Evolutionary conservation across 1,140 invertebrate genomes (phyloP), one percentile per base, ranked within the genome.

Genomic region (Caenorhabditis brenneri): DNA sequence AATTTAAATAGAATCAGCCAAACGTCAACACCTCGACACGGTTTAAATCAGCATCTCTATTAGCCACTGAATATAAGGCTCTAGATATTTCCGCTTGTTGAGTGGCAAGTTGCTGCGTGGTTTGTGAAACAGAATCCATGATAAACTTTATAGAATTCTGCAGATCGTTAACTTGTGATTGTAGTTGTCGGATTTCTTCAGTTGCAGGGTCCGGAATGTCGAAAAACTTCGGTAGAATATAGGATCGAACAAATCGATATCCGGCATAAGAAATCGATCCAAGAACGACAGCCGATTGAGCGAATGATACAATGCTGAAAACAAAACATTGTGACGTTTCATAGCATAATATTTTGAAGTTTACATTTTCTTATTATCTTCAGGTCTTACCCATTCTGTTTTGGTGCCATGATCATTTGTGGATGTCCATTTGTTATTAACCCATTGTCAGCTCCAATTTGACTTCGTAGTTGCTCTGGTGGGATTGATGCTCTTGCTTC

Each of bases 131-230:
- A 42, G 81, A 84, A 60, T 85, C 84, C 84, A 85, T 85, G 22
- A 85, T 80, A 39, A 85, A 85, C 33, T 85, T 85, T 9, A 85
- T 81, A 1, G 84, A 85, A 51, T 85, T 85, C 48, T 85, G 84
- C 7, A 85, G 80, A 24, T 85, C 84, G 19, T 65, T 78, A 16
- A 85, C 80, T 81, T 85, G 84, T 15, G 31, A 12, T 46, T 85
- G 84, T n/a, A 85, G 42, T 19, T 60, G 53, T 5, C 84, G 24
- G 5, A 74, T 49, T 39, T 85, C 84, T 53, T 85, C 84, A 1
- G 79, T 69, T 2, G 84, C 79, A 12, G 84, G 84, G 55, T 85
- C 84, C 22, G 84, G 84, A 79, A 85, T 85, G 55, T 85, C 84
- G 55, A 85, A 85, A 60, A 85, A 85, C 31, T 46, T 81, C 4